Evolutionary conservation across 2,113 vertebrate genomes (phyloP).

Genomic region (Cepphus grylle): DNA sequence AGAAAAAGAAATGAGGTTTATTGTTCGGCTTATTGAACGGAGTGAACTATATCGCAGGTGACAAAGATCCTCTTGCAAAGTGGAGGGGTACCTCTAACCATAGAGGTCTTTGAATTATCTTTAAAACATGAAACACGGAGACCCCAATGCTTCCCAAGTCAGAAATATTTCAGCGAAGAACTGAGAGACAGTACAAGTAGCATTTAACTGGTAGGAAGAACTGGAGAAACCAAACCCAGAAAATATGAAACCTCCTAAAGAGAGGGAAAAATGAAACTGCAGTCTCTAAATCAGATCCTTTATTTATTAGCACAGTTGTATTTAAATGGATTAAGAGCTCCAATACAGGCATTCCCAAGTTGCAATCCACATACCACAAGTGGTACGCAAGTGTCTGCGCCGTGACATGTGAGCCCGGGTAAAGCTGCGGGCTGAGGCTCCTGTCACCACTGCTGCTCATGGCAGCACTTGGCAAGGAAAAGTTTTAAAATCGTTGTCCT

Average conservation of each 20-base stretch:
- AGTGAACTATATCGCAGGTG: background rate
- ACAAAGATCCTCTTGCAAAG: background rate
- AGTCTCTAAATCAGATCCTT: background rate
- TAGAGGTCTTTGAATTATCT: background rate
- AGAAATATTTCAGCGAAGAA: background rate
- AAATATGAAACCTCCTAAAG: background rate
- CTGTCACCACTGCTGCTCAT: background rate
- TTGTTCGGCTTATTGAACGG: background rate
- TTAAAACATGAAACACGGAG: background rate
- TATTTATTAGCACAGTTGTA: background rate
- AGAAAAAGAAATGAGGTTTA: background rate
- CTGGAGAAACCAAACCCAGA: background rate
- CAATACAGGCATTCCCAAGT: background rate
- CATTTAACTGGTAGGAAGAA: background rate
- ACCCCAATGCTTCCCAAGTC: background rate
- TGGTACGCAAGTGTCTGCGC: background rate
- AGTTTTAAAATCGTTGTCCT: background rate
- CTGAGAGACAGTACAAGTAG: background rate
- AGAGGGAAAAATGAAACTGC: background rate
- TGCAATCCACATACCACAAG: background rate
- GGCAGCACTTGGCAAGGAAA: background rate
- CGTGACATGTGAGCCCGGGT: background rate
- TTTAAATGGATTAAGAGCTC: conserved; percentile 4
- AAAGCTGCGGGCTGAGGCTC: background rate
- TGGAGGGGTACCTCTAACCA: background rate